Conservation (phyloP, 1,140 invertebrate genomes). For the Drosophila pachea region DNA sequence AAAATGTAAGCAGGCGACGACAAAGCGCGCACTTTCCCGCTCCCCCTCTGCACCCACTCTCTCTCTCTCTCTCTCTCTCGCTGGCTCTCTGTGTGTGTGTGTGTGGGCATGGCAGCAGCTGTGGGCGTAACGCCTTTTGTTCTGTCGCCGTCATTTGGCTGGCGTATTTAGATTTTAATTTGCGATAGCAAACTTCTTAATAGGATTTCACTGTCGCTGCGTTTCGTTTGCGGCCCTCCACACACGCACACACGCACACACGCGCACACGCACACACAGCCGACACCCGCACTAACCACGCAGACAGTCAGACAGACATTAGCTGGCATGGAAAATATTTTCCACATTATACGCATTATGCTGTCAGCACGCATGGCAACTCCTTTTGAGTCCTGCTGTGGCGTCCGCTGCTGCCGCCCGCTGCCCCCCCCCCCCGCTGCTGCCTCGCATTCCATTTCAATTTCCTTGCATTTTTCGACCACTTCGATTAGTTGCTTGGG, state of each 20-base stretch:
- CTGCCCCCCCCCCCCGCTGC: too few species aligned
- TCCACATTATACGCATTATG: slow-evolving; percentile 63
- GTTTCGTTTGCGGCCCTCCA: not conserved
- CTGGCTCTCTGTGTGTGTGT: not conserved
- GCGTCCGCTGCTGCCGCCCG: not conserved
- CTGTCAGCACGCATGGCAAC: slow-evolving; percentile 56
- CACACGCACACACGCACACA: slow-evolving; percentile 6
- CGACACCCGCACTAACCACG: not conserved
- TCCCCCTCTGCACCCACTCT: too few species aligned
- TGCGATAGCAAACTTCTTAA: slow-evolving; percentile 77
- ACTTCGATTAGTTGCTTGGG: slow-evolving; percentile 17
- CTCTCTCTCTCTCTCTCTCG: too few species aligned
- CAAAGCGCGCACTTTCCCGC: not conserved
- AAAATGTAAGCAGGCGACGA: slow-evolving; percentile 65
- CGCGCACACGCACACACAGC: slow-evolving; percentile 8
- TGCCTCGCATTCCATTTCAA: slow-evolving; percentile 16
- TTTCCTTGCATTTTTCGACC: slow-evolving; percentile 9
- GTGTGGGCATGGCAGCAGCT: slow-evolving; percentile 23
- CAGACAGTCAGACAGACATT: slow-evolving; percentile 18
- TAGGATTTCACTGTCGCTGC: slow-evolving; percentile 71
- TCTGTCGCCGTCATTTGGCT: slow-evolving; percentile 71
- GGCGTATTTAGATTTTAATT: slow-evolving; percentile 77
- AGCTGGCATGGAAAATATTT: slow-evolving; percentile 67
- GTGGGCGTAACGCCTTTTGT: slow-evolving; percentile 34
- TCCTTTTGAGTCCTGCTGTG: slow-evolving; percentile 17